phyloP scores from a whole-genome alignment of 1,140 invertebrate genomes.

The Cyrtorhinus lividipennis region DNA sequence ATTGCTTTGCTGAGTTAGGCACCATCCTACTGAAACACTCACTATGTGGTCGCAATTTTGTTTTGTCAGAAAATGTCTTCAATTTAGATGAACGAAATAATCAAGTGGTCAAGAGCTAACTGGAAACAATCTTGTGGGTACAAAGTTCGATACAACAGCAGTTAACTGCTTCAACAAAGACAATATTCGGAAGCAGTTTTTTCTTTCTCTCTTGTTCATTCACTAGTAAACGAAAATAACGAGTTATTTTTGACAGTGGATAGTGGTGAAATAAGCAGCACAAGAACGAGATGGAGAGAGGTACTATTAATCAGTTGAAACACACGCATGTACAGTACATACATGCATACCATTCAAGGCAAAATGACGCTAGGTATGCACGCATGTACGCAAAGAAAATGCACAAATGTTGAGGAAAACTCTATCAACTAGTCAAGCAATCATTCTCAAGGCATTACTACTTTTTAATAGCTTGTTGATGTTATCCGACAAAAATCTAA shows the following conservation, averaged over 20 bases:
- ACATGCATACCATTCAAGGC: conserved; percentile 6
- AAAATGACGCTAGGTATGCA: conserved; percentile 3
- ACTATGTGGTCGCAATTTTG: conserved; percentile 21
- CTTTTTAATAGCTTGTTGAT: conserved; percentile 6
- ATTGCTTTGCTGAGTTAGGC: conserved; percentile 27
- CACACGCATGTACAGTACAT: conserved; percentile 9
- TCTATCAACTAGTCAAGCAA: conserved; percentile 18
- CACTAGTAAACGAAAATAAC: conserved; percentile 6
- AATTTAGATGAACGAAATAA: no score
- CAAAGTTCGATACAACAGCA: neutral
- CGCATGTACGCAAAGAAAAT: conserved; percentile 13
- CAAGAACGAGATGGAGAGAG: conserved; percentile 7
- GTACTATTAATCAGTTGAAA: conserved; percentile 11
- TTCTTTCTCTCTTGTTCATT: conserved; percentile 1
- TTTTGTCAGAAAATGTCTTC: neutral
- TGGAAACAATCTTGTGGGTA: no score
- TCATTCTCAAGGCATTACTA: conserved; percentile 21
- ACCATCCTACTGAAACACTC: conserved; percentile 18
- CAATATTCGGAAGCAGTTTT: conserved; percentile 18
- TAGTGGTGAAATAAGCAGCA: conserved; percentile 13
- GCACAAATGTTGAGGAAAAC: conserved; percentile 13
- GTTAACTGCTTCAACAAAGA: conserved; percentile 17
- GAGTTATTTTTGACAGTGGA: conserved; percentile 1
- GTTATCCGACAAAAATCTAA: conserved; percentile 2
- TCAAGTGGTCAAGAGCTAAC: no score